These are phyloP conservation scores for Myotis brandtii DNA, from an alignment of 2,113 vertebrate genomes.

Conservation along the genomic window DNA sequence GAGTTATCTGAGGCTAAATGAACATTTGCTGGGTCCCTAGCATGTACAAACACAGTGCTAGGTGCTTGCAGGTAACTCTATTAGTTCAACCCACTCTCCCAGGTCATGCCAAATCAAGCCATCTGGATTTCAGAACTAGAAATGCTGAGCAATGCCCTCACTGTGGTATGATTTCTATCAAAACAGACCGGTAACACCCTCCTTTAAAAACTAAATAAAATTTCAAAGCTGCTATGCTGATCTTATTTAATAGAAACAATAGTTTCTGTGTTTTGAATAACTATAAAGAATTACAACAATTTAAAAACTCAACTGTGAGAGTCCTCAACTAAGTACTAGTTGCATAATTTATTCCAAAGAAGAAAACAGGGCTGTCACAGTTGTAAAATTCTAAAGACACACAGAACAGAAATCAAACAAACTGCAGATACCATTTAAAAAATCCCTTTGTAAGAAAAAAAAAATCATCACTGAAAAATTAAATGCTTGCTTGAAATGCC, in stretches of 20 bases:
- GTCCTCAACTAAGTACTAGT: conserved; percentile 44
- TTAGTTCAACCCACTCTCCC: not conserved
- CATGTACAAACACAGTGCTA: not conserved
- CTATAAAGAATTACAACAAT: conserved; percentile 50
- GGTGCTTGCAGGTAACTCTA: not conserved
- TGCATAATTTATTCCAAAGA: conserved; percentile 59
- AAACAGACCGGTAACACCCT: conserved; percentile 39
- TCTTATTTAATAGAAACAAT: conserved; percentile 58
- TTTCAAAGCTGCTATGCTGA: conserved; percentile 51
- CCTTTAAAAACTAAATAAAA: conserved; percentile 57
- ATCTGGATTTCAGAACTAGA: conserved; percentile 49
- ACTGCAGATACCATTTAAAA: not conserved
- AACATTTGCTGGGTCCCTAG: not conserved
- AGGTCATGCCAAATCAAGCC: conserved; percentile 22
- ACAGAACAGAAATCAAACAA: conserved; percentile 41
- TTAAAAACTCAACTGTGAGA: conserved; percentile 38
- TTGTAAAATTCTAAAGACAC: conserved; percentile 43
- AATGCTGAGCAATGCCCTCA: conserved; percentile 45
- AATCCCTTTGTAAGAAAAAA: not conserved
- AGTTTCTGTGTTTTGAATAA: conserved; percentile 56
- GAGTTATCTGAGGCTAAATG: not conserved
- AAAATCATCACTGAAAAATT: conserved; percentile 27
- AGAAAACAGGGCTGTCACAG: conserved; percentile 42
- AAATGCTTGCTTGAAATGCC: not conserved
- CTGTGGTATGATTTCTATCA: conserved; percentile 43